Evolutionary conservation across 2,797 vertebrate species (phyloP), one percentile per base, ranked within the genome.

Genomic region (Heteromormyrus szaboi): DNA sequence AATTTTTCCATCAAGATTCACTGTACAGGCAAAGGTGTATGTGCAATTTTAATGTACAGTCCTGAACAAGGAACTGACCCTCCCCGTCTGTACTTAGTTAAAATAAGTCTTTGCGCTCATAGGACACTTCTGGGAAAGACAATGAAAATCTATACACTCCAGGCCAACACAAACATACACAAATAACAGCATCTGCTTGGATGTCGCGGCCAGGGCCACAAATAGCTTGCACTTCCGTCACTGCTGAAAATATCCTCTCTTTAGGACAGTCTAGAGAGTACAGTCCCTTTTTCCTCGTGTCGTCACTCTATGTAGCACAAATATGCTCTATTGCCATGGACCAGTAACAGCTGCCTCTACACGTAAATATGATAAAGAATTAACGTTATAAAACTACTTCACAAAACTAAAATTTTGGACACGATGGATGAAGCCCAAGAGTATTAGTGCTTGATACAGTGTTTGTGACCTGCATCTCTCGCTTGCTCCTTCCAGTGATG

Each of bases 401-500:
- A 46, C n/a, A 87, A 62, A 81, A 87, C 50, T 87, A 87, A 54
- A 86, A 87, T 51, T 83, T 44, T 59, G 56, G 86, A 59, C 51
- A 81, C 9, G 12, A 59, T 50, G 22, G 46, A 53, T 22, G 29
- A 89, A 46, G 85, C 68, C 86, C 29, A 84, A 29, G 6, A 14
- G 54, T 72, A 85, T 88, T 90, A 85, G 87, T 88, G 89, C 83
- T 19, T 86, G 44, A 90, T 90, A 88, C 79, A 88, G 81, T 88
- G 86, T 22, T 37, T 83, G 79, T 85, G 54, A 88, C 76, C 76
- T 85, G 7, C 7, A 14, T 44, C 85, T 29, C 59, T 87, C n/a
- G 14, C 72, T 41, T 17, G 17, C 72, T 41, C 72, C 14, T 41
- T 41, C 72, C 33, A 46, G 72, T 41, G 72, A 46, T 33, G 51